These are phyloP conservation scores for Sphaerodactylus townsendi DNA, from an alignment of 2,113 vertebrate genomes.

Conservation along the genomic window DNA sequence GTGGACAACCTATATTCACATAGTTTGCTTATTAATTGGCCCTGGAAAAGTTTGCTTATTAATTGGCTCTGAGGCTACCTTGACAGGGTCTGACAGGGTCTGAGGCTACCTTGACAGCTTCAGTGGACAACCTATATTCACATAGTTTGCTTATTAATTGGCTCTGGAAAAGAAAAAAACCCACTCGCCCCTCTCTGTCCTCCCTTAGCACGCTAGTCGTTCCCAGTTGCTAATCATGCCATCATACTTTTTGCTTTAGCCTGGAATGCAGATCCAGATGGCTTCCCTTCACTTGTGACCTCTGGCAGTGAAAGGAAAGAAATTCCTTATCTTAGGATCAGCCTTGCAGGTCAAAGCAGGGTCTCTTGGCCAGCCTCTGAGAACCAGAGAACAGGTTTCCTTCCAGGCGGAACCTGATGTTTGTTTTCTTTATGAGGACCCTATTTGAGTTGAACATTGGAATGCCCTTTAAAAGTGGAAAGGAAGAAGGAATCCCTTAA, in stretches of 20 bases:
- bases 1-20: neutral
- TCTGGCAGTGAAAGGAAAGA: neutral
- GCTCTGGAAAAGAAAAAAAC: neutral
- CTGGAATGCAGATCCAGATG: no score
- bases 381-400: no score
- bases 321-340: neutral
- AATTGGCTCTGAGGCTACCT: no score
- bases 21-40: neutral
- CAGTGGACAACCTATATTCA: neutral
- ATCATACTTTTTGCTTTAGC: no score
- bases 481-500: neutral
- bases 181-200: neutral
- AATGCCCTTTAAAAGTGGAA: neutral
- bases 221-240: neutral
- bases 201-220: no score
- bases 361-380: neutral
- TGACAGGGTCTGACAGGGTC: no score
- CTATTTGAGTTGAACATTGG: neutral
- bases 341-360: no score
- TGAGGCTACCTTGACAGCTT: neutral
- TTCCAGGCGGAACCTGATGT: neutral
- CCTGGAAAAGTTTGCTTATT: neutral
- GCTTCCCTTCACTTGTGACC: neutral
- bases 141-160: neutral
- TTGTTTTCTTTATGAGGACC: neutral